Conservation (phyloP, 2,888 invertebrate genomes). For the Mermis nigrescens region DNA sequence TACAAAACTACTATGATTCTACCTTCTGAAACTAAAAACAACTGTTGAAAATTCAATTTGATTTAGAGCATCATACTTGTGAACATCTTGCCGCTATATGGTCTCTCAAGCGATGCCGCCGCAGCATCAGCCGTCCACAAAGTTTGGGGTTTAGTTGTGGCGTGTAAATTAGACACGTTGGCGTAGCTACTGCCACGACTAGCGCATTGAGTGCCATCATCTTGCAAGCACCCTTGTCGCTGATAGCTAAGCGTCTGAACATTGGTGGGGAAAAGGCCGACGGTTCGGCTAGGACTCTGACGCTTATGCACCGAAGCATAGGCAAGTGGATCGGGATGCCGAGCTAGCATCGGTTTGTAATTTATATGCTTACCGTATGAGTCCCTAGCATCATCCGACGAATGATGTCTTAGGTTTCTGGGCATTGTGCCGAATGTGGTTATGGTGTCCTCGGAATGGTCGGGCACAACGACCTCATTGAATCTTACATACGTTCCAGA, state of each 20-base stretch:
- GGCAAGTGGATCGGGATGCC: not conserved
- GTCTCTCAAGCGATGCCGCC: too few species aligned
- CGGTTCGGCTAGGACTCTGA: not conserved
- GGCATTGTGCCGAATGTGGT: slow-evolving; percentile 13
- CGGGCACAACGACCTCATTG: not conserved
- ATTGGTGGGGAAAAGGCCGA: not conserved
- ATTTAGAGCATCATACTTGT: too few species aligned
- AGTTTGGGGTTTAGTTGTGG: too few species aligned
- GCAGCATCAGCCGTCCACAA: too few species aligned
- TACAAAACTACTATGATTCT: too few species aligned
- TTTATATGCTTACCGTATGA: not conserved
- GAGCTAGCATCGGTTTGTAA: not conserved
- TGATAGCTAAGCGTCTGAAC: not conserved
- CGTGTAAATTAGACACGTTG: too few species aligned
- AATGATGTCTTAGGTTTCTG: not conserved
- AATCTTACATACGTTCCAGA: slow-evolving; percentile 10
- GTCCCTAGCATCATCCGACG: not conserved
- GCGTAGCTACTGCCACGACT: slow-evolving; percentile 10
- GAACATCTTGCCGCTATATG: too few species aligned
- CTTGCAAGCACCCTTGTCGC: not conserved
- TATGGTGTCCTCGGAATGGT: slow-evolving; percentile 4
- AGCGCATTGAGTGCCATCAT: not conserved
- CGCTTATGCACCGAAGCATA: slow-evolving; percentile 10
- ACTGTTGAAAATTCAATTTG: too few species aligned
- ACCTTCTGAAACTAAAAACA: too few species aligned